Evolutionary conservation across 2,797 vertebrate species (phyloP), one percentile per base, ranked within the genome.

Genomic region (Austrolebias charrua): DNA sequence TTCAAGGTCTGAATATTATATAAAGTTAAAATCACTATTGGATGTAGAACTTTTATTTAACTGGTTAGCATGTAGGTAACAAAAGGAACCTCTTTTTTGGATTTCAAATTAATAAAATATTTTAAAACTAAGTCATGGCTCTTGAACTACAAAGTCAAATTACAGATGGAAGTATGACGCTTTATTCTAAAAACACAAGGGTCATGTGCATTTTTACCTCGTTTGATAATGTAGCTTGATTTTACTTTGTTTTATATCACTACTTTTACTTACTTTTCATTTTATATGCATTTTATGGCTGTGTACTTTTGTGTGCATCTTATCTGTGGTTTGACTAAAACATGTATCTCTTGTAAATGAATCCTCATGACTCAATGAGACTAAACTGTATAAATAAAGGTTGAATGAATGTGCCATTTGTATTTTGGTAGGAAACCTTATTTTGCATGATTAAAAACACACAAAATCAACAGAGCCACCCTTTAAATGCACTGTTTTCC

Each of bases 401-500:
- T 35, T 61, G 42, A 24, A 24, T 24, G 24, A 24, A 56, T 10
- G 20, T 62, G 43, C 4, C 16, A 70, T 55, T 40, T 58, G 29
- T 58, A 38, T 56, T 80, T 57, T 42, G 54, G 58, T 54, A 55
- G 48, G 33, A 12, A 15, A 58, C 8, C 43, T 40, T 40, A 18
- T 46, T 69, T 65, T 62, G 13, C 31, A 49, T 53, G 18, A 71
- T 56, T 69, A 64, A 78, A 66, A n/a, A 15, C 28, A 55, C 52
- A 63, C 65, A 66, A 44, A 59, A 28, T 57, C 18, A 62, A 71
- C 62, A 50, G 60, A 66, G 20, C 8, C 66, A 60, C 8, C 62
- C 61, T 75, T 60, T 45, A 58, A 63, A 61, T 20, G 31, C 18
- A 40, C 35, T 20, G 9, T 61, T 19, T 58, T 6, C 48, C 44